Evolutionary conservation across 1,140 invertebrate genomes (phyloP).

Genomic region (Antheraea pernyi): DNA sequence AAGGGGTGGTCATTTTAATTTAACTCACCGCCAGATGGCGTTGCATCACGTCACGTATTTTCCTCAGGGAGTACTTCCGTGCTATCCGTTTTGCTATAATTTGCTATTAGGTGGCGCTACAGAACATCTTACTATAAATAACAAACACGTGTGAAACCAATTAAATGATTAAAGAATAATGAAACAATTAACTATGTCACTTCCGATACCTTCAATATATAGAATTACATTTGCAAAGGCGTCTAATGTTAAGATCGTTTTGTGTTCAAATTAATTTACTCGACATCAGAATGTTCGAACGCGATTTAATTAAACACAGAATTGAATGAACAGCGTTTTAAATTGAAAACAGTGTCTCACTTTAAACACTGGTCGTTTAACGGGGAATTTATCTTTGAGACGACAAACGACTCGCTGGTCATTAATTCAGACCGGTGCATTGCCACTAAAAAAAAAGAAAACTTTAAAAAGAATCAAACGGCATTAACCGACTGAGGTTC

Average conservation of each 20-base stretch:
- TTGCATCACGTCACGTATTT: too few relatives aligned
- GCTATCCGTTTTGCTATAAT: too few relatives aligned
- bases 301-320: slow-evolving; percentile 19
- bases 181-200: too few relatives aligned
- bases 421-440: slow-evolving; percentile 35
- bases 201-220: neutral
- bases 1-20: too few relatives aligned
- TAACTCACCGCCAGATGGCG: too few relatives aligned
- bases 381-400: slow-evolving; percentile 25
- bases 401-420: slow-evolving; percentile 25
- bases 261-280: neutral
- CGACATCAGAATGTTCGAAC: neutral
- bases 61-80: too few relatives aligned
- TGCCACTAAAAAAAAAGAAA: slow-evolving; percentile 29
- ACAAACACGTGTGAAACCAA: too few relatives aligned
- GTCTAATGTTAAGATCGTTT: neutral
- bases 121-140: too few relatives aligned
- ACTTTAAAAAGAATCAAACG: slow-evolving; percentile 33
- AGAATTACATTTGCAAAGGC: neutral
- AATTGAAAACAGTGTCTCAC: slow-evolving; percentile 26
- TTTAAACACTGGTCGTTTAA: slow-evolving; percentile 30
- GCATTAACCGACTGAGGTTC: slow-evolving; percentile 30
- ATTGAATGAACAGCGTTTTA: slow-evolving; percentile 21
- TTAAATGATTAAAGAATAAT: too few relatives aligned
- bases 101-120: too few relatives aligned